Conservation (phyloP, 2,113 vertebrate species). For the Raja brachyura region DNA sequence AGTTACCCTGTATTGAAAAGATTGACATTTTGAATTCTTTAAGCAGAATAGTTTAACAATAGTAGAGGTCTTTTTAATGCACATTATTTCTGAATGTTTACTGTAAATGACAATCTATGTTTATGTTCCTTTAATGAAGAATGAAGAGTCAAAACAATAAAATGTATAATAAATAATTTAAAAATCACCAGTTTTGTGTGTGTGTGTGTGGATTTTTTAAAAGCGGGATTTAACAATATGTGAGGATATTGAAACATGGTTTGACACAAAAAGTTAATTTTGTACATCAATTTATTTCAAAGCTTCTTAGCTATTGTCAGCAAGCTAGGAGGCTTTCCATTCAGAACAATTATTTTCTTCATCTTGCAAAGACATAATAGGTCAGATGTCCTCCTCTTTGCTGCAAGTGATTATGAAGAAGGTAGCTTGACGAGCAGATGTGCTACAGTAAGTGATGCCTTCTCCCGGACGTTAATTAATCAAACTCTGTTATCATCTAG, state of each 20-base stretch:
- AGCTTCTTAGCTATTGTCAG: too few relatives aligned
- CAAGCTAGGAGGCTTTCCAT: too few relatives aligned
- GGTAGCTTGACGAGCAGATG: neutral
- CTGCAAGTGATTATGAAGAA: too few relatives aligned
- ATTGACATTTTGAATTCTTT: slow-evolving; percentile 62
- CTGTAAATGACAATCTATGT: slow-evolving; percentile 87
- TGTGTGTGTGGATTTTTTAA: neutral
- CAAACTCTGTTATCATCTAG: neutral
- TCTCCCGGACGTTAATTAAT: neutral
- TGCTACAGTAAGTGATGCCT: neutral
- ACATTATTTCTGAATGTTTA: slow-evolving; percentile 81
- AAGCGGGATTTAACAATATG: neutral
- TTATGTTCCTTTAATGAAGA: slow-evolving; percentile 66
- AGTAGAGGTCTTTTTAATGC: slow-evolving; percentile 72
- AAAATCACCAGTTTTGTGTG: neutral
- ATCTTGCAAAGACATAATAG: too few relatives aligned
- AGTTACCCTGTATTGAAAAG: slow-evolving; percentile 36
- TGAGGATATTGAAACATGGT: neutral
- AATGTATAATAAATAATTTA: slow-evolving; percentile 49
- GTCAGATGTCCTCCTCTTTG: too few relatives aligned
- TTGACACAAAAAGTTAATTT: neutral
- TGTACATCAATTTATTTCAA: too few relatives aligned
- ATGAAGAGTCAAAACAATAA: slow-evolving; percentile 53
- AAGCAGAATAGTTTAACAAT: slow-evolving; percentile 70
- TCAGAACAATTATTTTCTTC: too few relatives aligned